Evolutionary conservation across 2,888 invertebrate genomes (phyloP), one percentile per base, ranked within the genome.

Genomic region (Cheiracanthium punctorium): DNA sequence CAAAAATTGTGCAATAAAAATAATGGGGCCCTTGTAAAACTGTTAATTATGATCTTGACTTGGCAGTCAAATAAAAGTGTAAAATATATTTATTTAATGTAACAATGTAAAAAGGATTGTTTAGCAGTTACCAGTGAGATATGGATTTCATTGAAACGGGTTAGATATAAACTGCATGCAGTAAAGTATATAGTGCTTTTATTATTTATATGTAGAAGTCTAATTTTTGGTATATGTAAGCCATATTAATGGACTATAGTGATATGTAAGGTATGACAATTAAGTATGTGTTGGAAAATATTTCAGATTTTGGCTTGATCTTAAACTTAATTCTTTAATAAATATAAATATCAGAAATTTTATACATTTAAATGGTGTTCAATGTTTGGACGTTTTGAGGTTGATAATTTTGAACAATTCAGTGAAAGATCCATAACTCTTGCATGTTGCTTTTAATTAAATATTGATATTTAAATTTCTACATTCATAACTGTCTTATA

Each of bases 61-160:
- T 58, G 1, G 12, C 58, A 58, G 24, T 58, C 17, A 20, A 7
- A 67, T 73, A 80, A 64, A 8, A 52, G 69, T 74, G 65, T 64
- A 73, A 81, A 74, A 72, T 72, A 80, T 80, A 74, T 82, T 82
- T 82, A 41, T 58, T 58, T 58, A 58, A 58, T 58, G 17, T 58
- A 82, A 14, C 37, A 70, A 58, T 67, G 71, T 41, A 43, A 41
- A 77, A 72, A 77, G 82, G 82, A 82, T 77, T 82, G 82, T 82
- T 82, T 81, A 76, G 30, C 29, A 65, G 29, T 76, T 67, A n/a
- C 17, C 10, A 32, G 29, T 14, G 28, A 65, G 29, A 28, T 24
- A 73, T 65, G 48, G 70, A 82, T 71, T 58, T 58, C 24, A 58
- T 75, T 73, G 67, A 82, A 82, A 82, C 82, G 82, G 82, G 77